phyloP scores from a whole-genome alignment of 2,113 vertebrate genomes.

The Nibea albiflora region DNA sequence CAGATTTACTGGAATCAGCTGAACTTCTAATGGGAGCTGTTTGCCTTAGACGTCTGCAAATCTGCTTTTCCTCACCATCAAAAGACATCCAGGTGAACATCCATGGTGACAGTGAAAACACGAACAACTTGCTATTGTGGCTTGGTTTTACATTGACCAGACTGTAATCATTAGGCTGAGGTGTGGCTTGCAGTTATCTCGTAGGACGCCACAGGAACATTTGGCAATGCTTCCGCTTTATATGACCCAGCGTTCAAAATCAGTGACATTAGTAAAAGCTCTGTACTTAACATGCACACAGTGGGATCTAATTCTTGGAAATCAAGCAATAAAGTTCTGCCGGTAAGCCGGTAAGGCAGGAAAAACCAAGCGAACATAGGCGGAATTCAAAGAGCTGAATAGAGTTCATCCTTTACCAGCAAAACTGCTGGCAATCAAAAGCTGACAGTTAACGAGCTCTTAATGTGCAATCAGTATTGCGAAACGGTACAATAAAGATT shows the following conservation, averaged over 20 bases:
- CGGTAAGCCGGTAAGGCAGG: neutral
- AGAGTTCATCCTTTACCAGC: neutral
- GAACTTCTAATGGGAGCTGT: neutral
- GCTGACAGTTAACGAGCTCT: slow-evolving; percentile 8
- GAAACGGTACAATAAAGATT: slow-evolving; percentile 27
- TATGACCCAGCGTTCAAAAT: too few species aligned
- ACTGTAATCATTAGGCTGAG: neutral
- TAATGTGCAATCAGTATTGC: slow-evolving; percentile 24
- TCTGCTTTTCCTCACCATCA: neutral
- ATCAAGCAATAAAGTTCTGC: neutral
- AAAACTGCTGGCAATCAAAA: neutral
- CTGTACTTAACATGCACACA: too few species aligned
- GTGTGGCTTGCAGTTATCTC: neutral
- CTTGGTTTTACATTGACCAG: neutral
- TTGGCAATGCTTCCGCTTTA: too few species aligned
- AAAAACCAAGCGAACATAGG: neutral
- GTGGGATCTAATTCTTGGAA: neutral
- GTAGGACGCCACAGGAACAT: neutral
- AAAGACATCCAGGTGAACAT: neutral
- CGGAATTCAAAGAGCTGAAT: neutral
- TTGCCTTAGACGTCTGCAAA: neutral
- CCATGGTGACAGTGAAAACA: neutral
- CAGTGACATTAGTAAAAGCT: neutral
- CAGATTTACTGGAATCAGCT: neutral
- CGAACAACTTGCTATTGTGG: neutral